phyloP scores from a whole-genome alignment of 1,140 invertebrate genomes.

The Hyposmocoma kahamanoa region DNA sequence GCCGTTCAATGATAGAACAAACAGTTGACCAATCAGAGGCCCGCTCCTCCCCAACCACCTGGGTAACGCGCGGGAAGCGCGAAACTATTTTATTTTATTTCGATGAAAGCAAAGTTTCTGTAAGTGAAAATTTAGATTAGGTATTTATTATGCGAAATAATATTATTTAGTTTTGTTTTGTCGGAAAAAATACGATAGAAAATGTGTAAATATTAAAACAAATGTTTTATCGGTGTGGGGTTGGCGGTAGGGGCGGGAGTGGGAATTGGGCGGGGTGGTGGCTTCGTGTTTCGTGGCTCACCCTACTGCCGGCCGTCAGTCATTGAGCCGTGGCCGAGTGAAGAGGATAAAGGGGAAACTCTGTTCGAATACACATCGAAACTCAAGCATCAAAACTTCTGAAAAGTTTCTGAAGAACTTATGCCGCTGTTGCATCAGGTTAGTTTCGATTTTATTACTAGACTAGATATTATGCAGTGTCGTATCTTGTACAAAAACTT shows the following conservation, averaged over 20 bases:
- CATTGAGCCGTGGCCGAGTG: conserved; percentile 31
- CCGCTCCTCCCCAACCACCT: no score
- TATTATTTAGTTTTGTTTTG: no score
- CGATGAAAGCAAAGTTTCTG: no score
- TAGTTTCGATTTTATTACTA: conserved; percentile 11
- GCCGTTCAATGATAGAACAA: no score
- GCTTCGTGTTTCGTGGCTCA: conserved; percentile 42
- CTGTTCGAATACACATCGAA: conserved; percentile 14
- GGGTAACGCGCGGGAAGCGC: no score
- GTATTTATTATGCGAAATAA: no score
- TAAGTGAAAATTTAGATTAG: no score
- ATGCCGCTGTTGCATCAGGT: conserved; percentile 62
- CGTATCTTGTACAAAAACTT: no score
- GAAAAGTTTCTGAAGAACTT: conserved; percentile 31
- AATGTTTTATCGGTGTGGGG: conserved; percentile 10
- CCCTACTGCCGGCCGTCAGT: conserved; percentile 27
- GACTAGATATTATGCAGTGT: no score
- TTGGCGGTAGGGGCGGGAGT: conserved; percentile 12
- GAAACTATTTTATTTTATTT: no score
- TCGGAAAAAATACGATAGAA: no score
- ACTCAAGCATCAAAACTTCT: conserved; percentile 27
- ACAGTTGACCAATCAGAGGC: no score
- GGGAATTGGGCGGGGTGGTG: conserved; percentile 22
- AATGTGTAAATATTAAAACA: neutral
- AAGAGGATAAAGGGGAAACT: conserved; percentile 24